Evolutionary conservation across 2,888 invertebrate species (phyloP), one percentile per base, ranked within the genome.

Genomic region (Rotaria macrura): DNA sequence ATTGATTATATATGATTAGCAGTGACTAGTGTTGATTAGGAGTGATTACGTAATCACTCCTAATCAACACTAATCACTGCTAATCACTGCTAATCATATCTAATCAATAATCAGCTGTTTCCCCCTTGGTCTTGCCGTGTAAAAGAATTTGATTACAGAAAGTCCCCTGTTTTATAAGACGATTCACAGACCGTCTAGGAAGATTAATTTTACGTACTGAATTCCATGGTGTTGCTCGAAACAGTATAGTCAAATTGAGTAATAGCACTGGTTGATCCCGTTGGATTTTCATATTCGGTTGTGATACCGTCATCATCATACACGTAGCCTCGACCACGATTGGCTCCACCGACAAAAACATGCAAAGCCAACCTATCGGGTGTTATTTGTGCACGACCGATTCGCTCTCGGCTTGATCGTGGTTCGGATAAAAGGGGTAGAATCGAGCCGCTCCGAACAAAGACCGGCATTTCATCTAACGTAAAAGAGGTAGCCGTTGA

Each of bases 261-360:
- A 2, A 65, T 20, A 29, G 65, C 65, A 65, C 20, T 65, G n/a
- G 65, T 65, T 65, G 34, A 1, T 34, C 20, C 17, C 6, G 65
- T 9, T 14, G 65, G 7, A 34, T 65, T 34, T 65, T 65, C 4
- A 34, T 65, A 79, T 43, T 10, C 79, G 5, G 4, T n/a, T 10
- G 79, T 79, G 12, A 10, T n/a, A n/a, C 79, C 79, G n/a, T 79
- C 79, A 43, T 79, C 79, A 14, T 79, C 79, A 79, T 79, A 79
- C 25, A 79, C 43, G n/a, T 40, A 43, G 25, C 79, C 79, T 25
- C 25, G 20, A n/a, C 79, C 79, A n/a, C 43, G 25, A 2, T 14
- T 10, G 3, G 40, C 25, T 43, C 79, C 79, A 43, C 79, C 79
- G 14, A 79, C 2, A 25, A 79, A 14, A 43, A 43, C n/a, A n/a